These are phyloP conservation scores for Arizona elegans DNA, from an alignment of 2,113 vertebrate genomes.

Conservation along the genomic window DNA sequence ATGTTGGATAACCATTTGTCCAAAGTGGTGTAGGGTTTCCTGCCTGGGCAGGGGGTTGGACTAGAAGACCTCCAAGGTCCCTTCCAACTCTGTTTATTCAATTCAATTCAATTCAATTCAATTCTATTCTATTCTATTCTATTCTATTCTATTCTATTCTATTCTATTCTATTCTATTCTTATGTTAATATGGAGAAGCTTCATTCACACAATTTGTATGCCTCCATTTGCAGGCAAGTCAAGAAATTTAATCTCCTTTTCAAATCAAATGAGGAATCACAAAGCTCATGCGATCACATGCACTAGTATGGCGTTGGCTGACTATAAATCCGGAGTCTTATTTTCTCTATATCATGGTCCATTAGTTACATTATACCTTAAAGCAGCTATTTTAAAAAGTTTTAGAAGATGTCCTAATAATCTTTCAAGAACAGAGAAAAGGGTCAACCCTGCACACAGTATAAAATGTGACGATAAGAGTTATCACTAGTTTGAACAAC, in stretches of 20 bases:
- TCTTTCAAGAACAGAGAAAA: background rate
- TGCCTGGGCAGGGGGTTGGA: too few species aligned
- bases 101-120: too few species aligned
- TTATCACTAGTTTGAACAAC: constrained; percentile 26
- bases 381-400: constrained; percentile 5
- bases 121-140: too few species aligned
- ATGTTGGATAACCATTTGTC: too few species aligned
- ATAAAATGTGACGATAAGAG: constrained; percentile 6
- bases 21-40: too few species aligned
- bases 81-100: too few species aligned
- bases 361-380: constrained; percentile 12
- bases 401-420: constrained; percentile 9
- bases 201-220: background rate
- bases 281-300: background rate
- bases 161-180: too few species aligned
- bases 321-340: background rate
- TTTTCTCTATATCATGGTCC: background rate
- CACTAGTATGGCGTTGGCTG: too few species aligned
- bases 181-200: background rate
- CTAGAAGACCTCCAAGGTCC: too few species aligned
- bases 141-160: too few species aligned
- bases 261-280: background rate
- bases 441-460: background rate
- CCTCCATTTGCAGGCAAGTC: background rate
- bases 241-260: background rate